Conservation (phyloP, 1,140 invertebrate species). For the Papilio xuthus region DNA sequence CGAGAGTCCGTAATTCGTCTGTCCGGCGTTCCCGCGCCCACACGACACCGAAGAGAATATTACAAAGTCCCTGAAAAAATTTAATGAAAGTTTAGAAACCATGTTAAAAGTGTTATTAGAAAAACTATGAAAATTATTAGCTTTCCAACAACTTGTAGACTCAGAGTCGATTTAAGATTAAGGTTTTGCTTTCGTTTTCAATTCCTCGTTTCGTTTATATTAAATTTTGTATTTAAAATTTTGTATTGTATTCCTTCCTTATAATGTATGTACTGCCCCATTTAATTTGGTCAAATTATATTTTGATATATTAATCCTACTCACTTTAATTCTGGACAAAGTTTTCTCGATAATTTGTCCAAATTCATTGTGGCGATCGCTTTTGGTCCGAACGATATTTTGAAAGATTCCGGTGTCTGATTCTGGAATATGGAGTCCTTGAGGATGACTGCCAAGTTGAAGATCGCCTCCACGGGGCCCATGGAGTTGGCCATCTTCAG, state of each 20-base stretch:
- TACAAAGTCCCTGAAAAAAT: conserved; percentile 82
- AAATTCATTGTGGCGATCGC: conserved; percentile 83
- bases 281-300: neutral
- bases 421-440: conserved; percentile 85
- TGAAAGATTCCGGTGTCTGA: conserved; percentile 83
- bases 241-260: too few species aligned
- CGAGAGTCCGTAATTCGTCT: conserved; percentile 92
- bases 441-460: conserved; percentile 90
- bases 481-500: conserved; percentile 83
- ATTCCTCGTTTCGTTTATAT: neutral
- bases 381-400: conserved; percentile 83
- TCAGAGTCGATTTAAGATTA: too few species aligned
- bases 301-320: conserved; percentile 37
- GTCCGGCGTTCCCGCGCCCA: conserved; percentile 93
- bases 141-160: neutral
- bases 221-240: neutral
- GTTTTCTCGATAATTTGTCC: conserved; percentile 82
- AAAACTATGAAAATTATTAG: neutral
- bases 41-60: conserved; percentile 95
- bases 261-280: too few species aligned
- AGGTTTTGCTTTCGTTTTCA: too few species aligned
- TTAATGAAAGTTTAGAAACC: neutral
- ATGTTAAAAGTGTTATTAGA: neutral
- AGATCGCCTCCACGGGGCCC: conserved; percentile 89
- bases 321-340: conserved; percentile 82